These are phyloP conservation scores for Campoplex nolae DNA, from an alignment of 2,888 invertebrate genomes.

Conservation along the genomic window DNA sequence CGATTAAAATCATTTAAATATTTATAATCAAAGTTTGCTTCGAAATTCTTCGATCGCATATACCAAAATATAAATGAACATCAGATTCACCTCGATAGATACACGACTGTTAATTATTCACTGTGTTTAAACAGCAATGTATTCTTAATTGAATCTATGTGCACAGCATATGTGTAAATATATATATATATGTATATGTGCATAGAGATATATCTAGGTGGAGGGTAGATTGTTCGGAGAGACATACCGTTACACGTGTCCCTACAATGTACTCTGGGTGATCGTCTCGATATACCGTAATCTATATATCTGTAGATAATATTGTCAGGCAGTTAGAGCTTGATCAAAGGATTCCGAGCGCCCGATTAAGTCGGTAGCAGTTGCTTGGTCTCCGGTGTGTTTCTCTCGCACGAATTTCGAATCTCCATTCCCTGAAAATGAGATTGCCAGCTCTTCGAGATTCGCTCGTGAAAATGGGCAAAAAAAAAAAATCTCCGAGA, in stretches of 20 bases:
- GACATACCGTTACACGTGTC: slow-evolving; percentile 57
- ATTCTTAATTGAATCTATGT: neutral
- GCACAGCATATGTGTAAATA: neutral
- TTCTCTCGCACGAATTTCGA: slow-evolving; percentile 33
- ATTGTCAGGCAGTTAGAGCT: slow-evolving; percentile 46
- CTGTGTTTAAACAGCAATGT: neutral
- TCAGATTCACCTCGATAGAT: neutral
- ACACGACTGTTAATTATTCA: neutral
- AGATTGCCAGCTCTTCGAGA: neutral
- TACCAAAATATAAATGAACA: neutral
- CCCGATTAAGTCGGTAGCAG: slow-evolving; percentile 49
- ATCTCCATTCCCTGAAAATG: neutral
- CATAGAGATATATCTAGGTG: neutral
- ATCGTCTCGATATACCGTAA: slow-evolving; percentile 2
- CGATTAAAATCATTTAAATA: neutral
- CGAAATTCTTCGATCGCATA: neutral
- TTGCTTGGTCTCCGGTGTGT: slow-evolving; percentile 33
- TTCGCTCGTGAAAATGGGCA: neutral
- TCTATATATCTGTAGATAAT: slow-evolving; percentile 15
- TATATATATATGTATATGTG: neutral
- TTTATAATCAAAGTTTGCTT: neutral
- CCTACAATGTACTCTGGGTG: slow-evolving; percentile 29
- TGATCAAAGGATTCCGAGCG: slow-evolving; percentile 64
- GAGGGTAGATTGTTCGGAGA: slow-evolving; percentile 19
- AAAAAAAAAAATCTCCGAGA: neutral